These are phyloP conservation scores for Macrosteles quadrilineatus DNA, from an alignment of 1,140 invertebrate species.

Conservation along the genomic window DNA sequence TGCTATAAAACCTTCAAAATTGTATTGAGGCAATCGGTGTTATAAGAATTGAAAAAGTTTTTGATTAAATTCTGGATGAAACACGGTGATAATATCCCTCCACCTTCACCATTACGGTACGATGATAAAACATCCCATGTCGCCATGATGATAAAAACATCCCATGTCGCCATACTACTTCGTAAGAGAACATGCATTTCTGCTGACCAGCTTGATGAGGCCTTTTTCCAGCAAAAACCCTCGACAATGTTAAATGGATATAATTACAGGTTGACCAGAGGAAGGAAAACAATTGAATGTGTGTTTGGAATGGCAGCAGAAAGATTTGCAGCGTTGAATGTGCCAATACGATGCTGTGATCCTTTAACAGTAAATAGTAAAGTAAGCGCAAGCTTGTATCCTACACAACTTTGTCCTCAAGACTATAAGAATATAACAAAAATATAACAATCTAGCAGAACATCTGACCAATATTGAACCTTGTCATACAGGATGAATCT, in stretches of 20 bases:
- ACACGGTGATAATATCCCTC: too few species aligned
- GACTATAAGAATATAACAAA: constrained; percentile 1
- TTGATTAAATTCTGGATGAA: too few species aligned
- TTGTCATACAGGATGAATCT: too few species aligned
- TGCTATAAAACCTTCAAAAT: too few species aligned
- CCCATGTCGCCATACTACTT: too few species aligned
- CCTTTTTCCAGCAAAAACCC: constrained; percentile 42
- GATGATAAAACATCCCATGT: too few species aligned
- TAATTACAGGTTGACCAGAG: constrained; percentile 50
- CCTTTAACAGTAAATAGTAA: constrained; percentile 33
- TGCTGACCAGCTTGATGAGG: constrained; percentile 43
- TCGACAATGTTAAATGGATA: constrained; percentile 41
- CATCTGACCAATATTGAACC: neutral
- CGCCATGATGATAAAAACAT: too few species aligned
- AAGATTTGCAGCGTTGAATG: constrained; percentile 33
- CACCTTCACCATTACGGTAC: too few species aligned
- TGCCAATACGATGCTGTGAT: constrained; percentile 26
- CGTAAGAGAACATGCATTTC: constrained; percentile 45
- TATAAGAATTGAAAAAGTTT: too few species aligned
- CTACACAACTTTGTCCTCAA: constrained; percentile 37
- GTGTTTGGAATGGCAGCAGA: constrained; percentile 48
- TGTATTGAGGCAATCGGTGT: too few species aligned
- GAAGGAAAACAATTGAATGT: constrained; percentile 50
- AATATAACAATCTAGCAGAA: neutral
- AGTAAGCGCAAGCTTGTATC: constrained; percentile 36